These are phyloP conservation scores for Bubalus kerabau DNA, from an alignment of 2,113 vertebrate species.

Conservation along the genomic window DNA sequence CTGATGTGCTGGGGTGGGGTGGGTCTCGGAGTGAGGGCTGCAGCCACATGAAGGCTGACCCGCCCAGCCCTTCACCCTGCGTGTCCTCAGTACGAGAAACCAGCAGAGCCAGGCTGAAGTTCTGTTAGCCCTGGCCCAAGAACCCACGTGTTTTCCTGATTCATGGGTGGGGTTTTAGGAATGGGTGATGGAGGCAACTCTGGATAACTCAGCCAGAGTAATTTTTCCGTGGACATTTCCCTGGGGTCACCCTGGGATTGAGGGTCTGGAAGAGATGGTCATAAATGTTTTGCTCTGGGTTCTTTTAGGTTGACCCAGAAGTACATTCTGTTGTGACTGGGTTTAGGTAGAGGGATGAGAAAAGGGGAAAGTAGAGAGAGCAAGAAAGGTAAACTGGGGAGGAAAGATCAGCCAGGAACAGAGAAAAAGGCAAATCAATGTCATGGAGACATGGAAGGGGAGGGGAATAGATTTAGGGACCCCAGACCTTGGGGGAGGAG, in stretches of 20 bases:
- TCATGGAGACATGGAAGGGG: no score
- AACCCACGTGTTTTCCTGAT: background rate
- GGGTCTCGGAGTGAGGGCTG: background rate
- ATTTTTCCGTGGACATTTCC: background rate
- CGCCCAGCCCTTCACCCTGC: fast-evolving
- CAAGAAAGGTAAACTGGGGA: background rate
- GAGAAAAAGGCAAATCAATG: background rate
- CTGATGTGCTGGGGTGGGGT: background rate
- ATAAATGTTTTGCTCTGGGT: background rate
- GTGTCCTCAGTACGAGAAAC: background rate
- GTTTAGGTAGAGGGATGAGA: background rate
- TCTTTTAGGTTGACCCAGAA: background rate
- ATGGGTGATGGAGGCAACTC: background rate
- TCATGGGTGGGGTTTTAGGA: background rate
- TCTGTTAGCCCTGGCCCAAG: background rate
- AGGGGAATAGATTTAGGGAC: background rate
- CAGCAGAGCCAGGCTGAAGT: background rate
- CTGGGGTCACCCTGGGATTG: background rate
- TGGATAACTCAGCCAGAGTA: background rate
- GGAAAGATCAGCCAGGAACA: background rate
- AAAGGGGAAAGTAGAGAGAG: background rate
- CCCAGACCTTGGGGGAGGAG: background rate
- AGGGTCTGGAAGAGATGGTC: background rate
- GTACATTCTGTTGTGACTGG: background rate
- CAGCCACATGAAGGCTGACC: background rate